These are phyloP conservation scores for Crocallis elinguaria DNA, from an alignment of 2,888 invertebrate species.

Conservation along the genomic window DNA sequence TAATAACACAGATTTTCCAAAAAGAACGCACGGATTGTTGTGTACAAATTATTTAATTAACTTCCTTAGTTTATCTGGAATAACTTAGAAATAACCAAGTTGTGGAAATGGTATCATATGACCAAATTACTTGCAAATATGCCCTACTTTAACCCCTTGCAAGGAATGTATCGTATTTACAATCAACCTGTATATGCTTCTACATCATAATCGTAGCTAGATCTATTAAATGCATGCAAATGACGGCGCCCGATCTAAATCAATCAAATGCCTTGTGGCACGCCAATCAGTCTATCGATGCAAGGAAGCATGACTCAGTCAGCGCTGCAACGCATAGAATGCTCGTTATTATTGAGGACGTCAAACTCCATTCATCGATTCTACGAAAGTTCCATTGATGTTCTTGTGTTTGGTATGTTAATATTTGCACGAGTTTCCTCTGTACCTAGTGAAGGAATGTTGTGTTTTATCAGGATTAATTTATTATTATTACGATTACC, in stretches of 20 bases:
- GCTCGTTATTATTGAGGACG: conserved; percentile 19
- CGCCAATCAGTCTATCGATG: conserved; percentile 6
- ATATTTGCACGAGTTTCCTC: not conserved
- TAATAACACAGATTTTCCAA: too few species aligned
- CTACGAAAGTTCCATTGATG: conserved; percentile 22
- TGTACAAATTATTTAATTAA: too few species aligned
- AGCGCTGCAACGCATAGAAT: conserved; percentile 21
- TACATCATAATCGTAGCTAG: not conserved
- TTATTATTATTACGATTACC: too few species aligned
- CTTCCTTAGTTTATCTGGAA: too few species aligned
- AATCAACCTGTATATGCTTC: too few species aligned
- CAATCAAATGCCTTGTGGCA: not conserved
- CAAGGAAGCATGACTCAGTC: conserved; percentile 4
- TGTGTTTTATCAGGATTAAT: not conserved
- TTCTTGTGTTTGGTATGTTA: conserved; percentile 3
- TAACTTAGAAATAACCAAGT: too few species aligned
- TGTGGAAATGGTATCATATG: too few species aligned
- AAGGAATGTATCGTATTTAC: too few species aligned
- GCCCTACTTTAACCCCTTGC: too few species aligned
- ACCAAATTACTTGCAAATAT: too few species aligned
- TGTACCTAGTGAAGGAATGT: not conserved
- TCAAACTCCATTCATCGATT: conserved; percentile 32
- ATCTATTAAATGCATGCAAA: not conserved
- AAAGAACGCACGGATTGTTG: too few species aligned
- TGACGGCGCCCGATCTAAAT: not conserved